These are phyloP conservation scores for Tringa solitaria DNA, from an alignment of 2,113 vertebrate genomes.

Conservation along the genomic window DNA sequence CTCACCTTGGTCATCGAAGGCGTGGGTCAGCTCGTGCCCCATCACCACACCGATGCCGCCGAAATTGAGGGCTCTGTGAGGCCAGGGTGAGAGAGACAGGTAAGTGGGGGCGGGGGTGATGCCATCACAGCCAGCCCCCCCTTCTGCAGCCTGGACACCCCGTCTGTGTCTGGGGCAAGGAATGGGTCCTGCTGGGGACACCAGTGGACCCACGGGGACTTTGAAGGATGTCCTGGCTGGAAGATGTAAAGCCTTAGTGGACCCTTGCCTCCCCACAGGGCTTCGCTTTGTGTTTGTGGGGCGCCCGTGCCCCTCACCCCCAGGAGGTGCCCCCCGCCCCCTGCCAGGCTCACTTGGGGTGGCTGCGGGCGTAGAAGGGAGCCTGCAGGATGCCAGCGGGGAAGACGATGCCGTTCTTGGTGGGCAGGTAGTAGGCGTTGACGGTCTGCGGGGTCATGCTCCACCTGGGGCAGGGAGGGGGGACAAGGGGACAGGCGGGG, in stretches of 20 bases:
- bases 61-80: slow-evolving; percentile 90
- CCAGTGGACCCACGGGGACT: not conserved
- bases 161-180: not conserved
- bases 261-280: not conserved
- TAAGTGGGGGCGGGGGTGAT: not conserved
- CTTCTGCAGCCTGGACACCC: not conserved
- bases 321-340: not conserved
- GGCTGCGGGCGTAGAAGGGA: slow-evolving; percentile 92
- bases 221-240: not conserved
- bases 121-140: not conserved
- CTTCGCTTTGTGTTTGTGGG: not conserved
- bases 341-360: slow-evolving; percentile 85
- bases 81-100: not conserved
- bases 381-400: slow-evolving; percentile 97
- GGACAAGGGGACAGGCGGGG: not conserved
- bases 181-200: not conserved
- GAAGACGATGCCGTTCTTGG: slow-evolving; percentile 97
- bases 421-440: slow-evolving; percentile 97
- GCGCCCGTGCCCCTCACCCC: fast-evolving
- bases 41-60: slow-evolving; percentile 97
- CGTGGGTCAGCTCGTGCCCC: slow-evolving; percentile 97
- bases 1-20: slow-evolving; percentile 98
- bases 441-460: slow-evolving; percentile 98
- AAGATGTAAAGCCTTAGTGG: not conserved
- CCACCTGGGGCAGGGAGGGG: slow-evolving; percentile 79